These are phyloP conservation scores for Siphlonurus alternatus DNA, from an alignment of 2,888 invertebrate species.

Conservation along the genomic window DNA sequence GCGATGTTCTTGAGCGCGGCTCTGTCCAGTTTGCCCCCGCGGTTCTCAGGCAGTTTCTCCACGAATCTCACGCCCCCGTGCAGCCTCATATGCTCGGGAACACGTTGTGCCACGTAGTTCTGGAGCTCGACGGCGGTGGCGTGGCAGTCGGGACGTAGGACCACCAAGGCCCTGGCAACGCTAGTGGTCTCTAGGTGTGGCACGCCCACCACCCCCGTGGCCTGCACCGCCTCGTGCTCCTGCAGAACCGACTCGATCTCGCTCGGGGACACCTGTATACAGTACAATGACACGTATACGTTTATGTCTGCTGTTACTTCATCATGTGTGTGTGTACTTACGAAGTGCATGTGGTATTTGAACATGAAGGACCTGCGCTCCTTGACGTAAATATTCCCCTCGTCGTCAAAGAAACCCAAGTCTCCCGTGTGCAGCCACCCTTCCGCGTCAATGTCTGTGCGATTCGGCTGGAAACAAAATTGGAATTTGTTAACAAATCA, in stretches of 20 bases:
- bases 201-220: background rate
- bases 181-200: background rate
- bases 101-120: background rate
- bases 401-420: constrained; percentile 8
- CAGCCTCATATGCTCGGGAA: constrained; percentile 1
- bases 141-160: background rate
- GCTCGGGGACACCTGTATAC: background rate
- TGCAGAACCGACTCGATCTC: background rate
- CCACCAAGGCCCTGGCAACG: background rate
- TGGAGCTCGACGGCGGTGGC: background rate
- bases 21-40: constrained; percentile 9
- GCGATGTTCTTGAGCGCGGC: constrained; percentile 1
- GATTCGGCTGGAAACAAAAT: background rate
- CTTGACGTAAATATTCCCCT: constrained; percentile 6
- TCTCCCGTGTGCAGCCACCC: constrained; percentile 10
- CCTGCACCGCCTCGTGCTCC: background rate
- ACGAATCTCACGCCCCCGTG: constrained; percentile 8
- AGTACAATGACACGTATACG: no score
- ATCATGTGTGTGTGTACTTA: constrained; percentile 3
- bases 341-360: constrained; percentile 10
- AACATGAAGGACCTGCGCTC: constrained; percentile 6
- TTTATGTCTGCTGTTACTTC: no score
- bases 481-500: no score
- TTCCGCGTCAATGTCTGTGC: background rate
- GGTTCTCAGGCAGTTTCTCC: constrained; percentile 5